Percentiles rank a stretch among this genome's conserved stretches.
These are phyloP conservation scores for Ictidomys tridecemlineatus DNA, from an alignment of 2,113 vertebrate genomes.

Conservation along the genomic window DNA sequence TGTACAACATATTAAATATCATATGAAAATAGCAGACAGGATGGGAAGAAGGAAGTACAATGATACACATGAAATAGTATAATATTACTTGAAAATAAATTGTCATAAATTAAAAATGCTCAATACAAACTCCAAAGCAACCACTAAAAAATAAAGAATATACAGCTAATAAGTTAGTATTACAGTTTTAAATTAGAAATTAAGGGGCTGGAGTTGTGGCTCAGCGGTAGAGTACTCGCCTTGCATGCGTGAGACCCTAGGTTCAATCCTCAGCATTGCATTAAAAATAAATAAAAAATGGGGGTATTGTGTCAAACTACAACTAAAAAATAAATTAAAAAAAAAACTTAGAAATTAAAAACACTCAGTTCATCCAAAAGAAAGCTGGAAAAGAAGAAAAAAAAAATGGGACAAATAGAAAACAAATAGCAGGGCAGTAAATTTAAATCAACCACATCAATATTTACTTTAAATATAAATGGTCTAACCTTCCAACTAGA, in stretches of 20 bases:
- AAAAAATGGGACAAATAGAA: background rate
- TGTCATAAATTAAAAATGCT: constrained; percentile 1
- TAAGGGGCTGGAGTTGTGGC: background rate
- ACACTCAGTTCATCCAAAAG: background rate
- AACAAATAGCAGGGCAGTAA: background rate
- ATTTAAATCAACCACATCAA: background rate
- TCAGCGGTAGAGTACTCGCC: too few relatives aligned
- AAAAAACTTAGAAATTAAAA: background rate
- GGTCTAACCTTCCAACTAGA: background rate
- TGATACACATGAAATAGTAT: background rate
- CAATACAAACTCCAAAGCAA: background rate
- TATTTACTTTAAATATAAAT: background rate
- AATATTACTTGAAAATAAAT: background rate
- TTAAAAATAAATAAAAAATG: too few relatives aligned
- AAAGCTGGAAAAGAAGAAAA: background rate
- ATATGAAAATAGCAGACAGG: background rate
- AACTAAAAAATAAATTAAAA: too few relatives aligned
- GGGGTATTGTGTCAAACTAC: too few relatives aligned
- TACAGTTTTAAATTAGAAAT: background rate
- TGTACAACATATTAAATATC: background rate
- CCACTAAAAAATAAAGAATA: background rate
- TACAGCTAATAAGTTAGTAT: background rate
- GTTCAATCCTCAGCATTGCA: too few relatives aligned
- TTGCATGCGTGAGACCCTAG: too few relatives aligned
- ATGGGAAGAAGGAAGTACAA: background rate